Evolutionary conservation across 2,113 vertebrate species (phyloP), one percentile per base, ranked within the genome.

Genomic region (Axis porcinus): DNA sequence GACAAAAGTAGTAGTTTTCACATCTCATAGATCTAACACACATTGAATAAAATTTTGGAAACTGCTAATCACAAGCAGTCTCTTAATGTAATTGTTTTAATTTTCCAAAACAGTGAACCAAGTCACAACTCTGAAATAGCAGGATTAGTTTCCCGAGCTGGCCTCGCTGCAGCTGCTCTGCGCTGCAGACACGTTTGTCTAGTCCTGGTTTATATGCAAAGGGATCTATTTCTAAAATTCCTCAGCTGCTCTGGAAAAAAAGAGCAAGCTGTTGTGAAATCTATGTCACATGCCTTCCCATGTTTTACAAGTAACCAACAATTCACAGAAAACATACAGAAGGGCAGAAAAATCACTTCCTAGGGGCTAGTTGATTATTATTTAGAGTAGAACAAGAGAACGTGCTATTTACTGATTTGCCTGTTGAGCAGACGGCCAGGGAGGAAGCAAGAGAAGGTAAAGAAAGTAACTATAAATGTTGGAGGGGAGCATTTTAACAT

Each of bases 1-100:
- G 84, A 47, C 89, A 81, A 89, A 94, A 96, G 70, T 67, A 89
- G 86, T 74, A 79, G 54, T 78, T 95, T 86, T 70, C 83, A 89
- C 70, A 43, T 88, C 93, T 91, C 81, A 84, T 96, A 94, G 52
- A 67, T 85, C 83, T 91, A 92, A 91, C 45, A 78, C 55, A 64
- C n/a, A 79, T n/a, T 76, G 43, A 62, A 45, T 91, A 95, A 76
- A 94, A 87, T 95, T 64, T 94, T 52, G 40, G 52, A 86, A 87
- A 27, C 16, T 95, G 82, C 76, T 95, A 88, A 94, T 94, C 43
- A 97, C 43, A 81, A 91, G 9, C 40, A 81, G 8, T 87, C 78
- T 94, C 55, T 57, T 87, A 52, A 76, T 92, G 84, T 64, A 89
- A 83, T 52, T 96, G 82, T 74, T 78, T 70, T 81, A 79, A 57